These are phyloP conservation scores for Xyliphius kryptos DNA, from an alignment of 2,113 vertebrate genomes.

Conservation along the genomic window DNA sequence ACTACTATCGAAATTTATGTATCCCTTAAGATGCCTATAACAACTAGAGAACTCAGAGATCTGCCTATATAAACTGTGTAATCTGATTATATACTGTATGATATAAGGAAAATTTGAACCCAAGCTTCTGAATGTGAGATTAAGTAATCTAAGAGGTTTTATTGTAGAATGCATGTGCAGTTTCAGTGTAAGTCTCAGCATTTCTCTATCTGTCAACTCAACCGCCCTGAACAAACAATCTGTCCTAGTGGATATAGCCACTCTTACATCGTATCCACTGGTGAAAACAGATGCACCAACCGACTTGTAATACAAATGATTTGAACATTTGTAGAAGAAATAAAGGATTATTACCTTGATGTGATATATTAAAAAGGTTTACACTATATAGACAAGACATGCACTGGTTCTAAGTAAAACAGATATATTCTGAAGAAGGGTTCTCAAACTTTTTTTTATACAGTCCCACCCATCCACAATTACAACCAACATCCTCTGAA, in stretches of 20 bases:
- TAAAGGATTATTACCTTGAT: too few relatives aligned
- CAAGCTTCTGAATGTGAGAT: background rate
- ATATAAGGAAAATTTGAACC: background rate
- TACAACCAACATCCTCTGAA: too few relatives aligned
- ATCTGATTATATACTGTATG: background rate
- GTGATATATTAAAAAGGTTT: too few relatives aligned
- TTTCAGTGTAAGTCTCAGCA: conserved; percentile 1
- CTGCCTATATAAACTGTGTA: background rate
- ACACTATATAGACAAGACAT: too few relatives aligned
- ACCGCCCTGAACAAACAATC: conserved; percentile 9
- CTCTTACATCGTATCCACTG: background rate
- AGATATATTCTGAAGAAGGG: too few relatives aligned
- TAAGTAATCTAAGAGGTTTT: background rate
- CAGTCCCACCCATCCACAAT: too few relatives aligned
- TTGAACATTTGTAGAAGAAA: too few relatives aligned
- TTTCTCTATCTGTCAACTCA: conserved; percentile 7
- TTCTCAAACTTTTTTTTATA: too few relatives aligned
- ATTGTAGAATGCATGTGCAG: background rate
- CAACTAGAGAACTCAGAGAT: background rate
- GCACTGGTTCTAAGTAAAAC: too few relatives aligned
- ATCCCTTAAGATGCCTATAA: background rate
- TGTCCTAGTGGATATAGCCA: conserved; percentile 2
- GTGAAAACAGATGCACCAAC: background rate
- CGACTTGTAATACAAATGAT: background rate
- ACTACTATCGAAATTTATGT: background rate